phyloP scores from a whole-genome alignment of 2,113 vertebrate genomes.

The Oophaga pumilio region DNA sequence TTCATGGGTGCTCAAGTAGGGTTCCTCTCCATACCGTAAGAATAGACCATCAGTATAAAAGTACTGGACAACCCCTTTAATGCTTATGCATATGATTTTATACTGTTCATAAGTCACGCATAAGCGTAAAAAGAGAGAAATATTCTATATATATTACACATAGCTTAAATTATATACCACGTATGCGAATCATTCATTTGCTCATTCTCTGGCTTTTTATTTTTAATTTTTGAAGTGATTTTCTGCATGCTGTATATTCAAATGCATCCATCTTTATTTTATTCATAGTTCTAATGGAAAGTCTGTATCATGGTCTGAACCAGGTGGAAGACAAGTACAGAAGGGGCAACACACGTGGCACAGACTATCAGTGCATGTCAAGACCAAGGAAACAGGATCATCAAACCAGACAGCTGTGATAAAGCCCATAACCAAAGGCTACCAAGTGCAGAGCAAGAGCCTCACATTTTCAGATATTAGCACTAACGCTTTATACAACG shows the following conservation, averaged over 20 bases:
- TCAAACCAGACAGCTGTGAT: conserved; percentile 97
- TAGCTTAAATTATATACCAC: neutral
- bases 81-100: too few relatives aligned
- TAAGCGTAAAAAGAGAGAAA: neutral
- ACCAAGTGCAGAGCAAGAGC: conserved; percentile 83
- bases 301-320: conserved; percentile 99
- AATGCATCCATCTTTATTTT: conserved; percentile 89
- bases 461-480: conserved; percentile 82
- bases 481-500: conserved; percentile 84
- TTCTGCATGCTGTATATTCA: conserved; percentile 63
- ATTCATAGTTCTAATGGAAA: conserved; percentile 99
- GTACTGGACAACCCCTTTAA: too few relatives aligned
- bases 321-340: conserved; percentile 95
- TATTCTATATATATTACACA: neutral
- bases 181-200: neutral
- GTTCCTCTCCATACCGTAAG: too few relatives aligned
- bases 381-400: conserved; percentile 91
- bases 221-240: conserved; percentile 55
- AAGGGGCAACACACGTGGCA: conserved; percentile 95
- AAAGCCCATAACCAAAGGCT: conserved; percentile 98
- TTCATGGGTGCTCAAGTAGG: too few relatives aligned
- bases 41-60: too few relatives aligned
- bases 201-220: conserved; percentile 44
- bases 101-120: too few relatives aligned
- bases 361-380: conserved; percentile 98